Percentiles rank a stretch among this genome's conserved stretches.
phyloP scores from a whole-genome alignment of 1,140 invertebrate species.

The Aporrectodea caliginosa region DNA sequence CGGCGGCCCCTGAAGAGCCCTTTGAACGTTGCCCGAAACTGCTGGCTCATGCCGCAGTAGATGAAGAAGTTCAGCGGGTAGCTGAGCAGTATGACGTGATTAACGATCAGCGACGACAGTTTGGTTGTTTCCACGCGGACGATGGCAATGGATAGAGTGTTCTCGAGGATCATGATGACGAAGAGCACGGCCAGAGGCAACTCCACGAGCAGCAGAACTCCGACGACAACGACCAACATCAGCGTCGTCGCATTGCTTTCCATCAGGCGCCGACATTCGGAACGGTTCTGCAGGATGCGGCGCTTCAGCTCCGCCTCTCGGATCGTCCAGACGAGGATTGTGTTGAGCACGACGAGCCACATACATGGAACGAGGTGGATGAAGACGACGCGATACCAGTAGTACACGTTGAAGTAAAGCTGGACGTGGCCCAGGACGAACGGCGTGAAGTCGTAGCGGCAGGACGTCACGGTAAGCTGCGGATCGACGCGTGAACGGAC shows the following conservation, averaged over 20 bases:
- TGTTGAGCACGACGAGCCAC: conserved; percentile 80
- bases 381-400: conserved; percentile 78
- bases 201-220: conserved; percentile 31
- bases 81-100: too few relatives aligned
- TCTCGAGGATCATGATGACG: conserved; percentile 20
- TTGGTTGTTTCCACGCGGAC: too few relatives aligned
- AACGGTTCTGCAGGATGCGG: too few relatives aligned
- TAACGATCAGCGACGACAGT: too few relatives aligned
- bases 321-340: conserved; percentile 79
- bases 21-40: too few relatives aligned
- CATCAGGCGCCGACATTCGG: conserved; percentile 73
- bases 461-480: conserved; percentile 36
- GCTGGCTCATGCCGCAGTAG: too few relatives aligned
- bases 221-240: conserved; percentile 70
- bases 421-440: conserved; percentile 59
- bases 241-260: conserved; percentile 83
- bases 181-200: conserved; percentile 28
- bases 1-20: too few relatives aligned
- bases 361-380: conserved; percentile 86
- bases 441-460: neutral
- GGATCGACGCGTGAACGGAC: conserved; percentile 64
- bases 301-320: conserved; percentile 73
- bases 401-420: conserved; percentile 76
- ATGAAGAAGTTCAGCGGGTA: too few relatives aligned
- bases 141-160: too few relatives aligned